phyloP scores from a whole-genome alignment of 64 coral and sea anemone species.

The Dendronephthya gigantea region DNA sequence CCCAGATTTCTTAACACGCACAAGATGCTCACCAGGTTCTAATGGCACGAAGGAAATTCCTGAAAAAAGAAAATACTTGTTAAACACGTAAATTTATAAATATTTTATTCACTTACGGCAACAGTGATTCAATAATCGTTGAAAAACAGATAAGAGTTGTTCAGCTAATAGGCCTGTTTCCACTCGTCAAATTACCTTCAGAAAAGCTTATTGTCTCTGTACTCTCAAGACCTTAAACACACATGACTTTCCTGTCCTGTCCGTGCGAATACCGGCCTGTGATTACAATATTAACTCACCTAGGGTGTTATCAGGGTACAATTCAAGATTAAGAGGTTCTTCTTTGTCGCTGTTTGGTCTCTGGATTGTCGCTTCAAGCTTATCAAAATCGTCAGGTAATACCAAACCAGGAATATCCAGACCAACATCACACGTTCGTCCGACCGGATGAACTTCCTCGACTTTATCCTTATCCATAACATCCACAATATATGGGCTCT shows the following conservation, averaged over 20 bases:
- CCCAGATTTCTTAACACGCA: slow-evolving; percentile 66
- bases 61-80: neutral
- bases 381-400: slow-evolving; percentile 76
- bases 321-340: slow-evolving; percentile 71
- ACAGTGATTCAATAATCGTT: no score
- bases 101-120: no score
- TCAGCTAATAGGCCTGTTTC: no score
- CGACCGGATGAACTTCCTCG: slow-evolving; percentile 86
- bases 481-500: slow-evolving; percentile 78
- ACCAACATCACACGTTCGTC: slow-evolving; percentile 82
- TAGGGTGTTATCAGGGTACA: slow-evolving; percentile 74
- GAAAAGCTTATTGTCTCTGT: no score
- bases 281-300: slow-evolving; percentile 26
- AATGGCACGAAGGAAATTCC: slow-evolving; percentile 50
- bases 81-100: no score
- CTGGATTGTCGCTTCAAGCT: slow-evolving; percentile 60
- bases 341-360: slow-evolving; percentile 78
- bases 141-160: no score
- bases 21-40: slow-evolving; percentile 81
- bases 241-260: no score
- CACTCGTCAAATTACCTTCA: no score
- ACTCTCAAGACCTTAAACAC: no score
- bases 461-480: slow-evolving; percentile 73
- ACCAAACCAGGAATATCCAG: slow-evolving; percentile 74
- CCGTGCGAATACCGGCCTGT: no score